Evolutionary conservation across 2,113 vertebrate species (phyloP).

Genomic region (Hoplias malabaricus): DNA sequence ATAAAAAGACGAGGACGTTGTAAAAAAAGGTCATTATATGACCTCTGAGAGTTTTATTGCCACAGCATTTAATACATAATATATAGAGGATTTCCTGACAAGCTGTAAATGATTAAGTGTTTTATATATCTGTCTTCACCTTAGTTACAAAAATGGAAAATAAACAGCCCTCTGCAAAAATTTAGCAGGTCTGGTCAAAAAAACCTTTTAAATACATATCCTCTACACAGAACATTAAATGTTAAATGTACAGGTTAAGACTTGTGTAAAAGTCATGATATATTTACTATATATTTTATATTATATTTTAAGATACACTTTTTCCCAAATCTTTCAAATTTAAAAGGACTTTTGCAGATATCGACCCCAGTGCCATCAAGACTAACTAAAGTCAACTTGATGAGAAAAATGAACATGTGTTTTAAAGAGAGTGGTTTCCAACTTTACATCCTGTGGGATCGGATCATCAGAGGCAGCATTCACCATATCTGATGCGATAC

Average conservation of each 20-base stretch:
- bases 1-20: neutral
- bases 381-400: neutral
- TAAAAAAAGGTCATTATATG: slow-evolving; percentile 22
- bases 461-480: neutral
- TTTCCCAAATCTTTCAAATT: too few relatives aligned
- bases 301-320: too few relatives aligned
- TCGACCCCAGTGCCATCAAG: too few relatives aligned
- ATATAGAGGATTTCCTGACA: neutral
- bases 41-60: slow-evolving; percentile 6
- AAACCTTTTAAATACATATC: too few relatives aligned
- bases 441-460: neutral
- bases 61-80: slow-evolving; percentile 20
- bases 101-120: neutral
- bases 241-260: too few relatives aligned
- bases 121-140: neutral
- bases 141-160: neutral
- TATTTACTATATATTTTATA: too few relatives aligned
- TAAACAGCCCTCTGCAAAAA: too few relatives aligned
- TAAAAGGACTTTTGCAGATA: too few relatives aligned
- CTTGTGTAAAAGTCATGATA: too few relatives aligned
- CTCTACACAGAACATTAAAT: too few relatives aligned
- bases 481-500: neutral
- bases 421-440: neutral
- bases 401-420: neutral
- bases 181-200: too few relatives aligned